Base-by-base conservation (phyloP, 2,888 invertebrate species). In the Drosophila birchii region DNA sequence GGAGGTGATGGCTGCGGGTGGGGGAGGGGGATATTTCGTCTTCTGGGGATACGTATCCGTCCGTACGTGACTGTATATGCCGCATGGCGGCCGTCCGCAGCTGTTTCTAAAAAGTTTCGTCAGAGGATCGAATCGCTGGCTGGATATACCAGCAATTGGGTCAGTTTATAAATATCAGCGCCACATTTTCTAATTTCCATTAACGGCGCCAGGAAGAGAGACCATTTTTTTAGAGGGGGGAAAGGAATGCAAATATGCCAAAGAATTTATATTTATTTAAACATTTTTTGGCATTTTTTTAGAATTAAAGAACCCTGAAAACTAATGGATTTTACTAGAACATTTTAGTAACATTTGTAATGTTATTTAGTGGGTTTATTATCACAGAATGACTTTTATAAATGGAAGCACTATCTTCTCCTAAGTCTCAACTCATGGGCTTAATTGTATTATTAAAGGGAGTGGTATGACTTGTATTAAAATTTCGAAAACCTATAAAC, bases 81-180 rank as follows among this genome's bases (percentile, higher is more conserved):
- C 39, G 45, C 60, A 59, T 36, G 54, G 64, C 32, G 29, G 32
- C 32, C 34, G 51, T 23, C 51, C 36, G 51, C 73, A 73, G 73
- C 73, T 73, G 73, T 66, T 72, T 73, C 49, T 49, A 32, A 44
- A 64, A 55, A 73, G 66, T 55, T 73, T 66, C 58, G 66, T 64
- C 68, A 67, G 72, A 72, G 73, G 73, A 73, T 73, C 43, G 73
- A 73, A 73, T 73, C 38, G 63, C 59, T 75, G 60, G 68, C 76
- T 80, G 83, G 80, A 78, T 66, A 78, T 66, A 23, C 64, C 59
- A 20, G 53, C 66, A 86, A 79, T 75, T 88, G 72, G 86, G 85
- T 86, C 88, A 86, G 63, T 69, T 88, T 86, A 86, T 75, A 86
- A 86, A 88, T 86, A 86, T 59, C 76, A 82, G 61, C 55, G 43